These are phyloP conservation scores for Ondatra zibethicus DNA, from an alignment of 2,113 vertebrate species.

Conservation along the genomic window DNA sequence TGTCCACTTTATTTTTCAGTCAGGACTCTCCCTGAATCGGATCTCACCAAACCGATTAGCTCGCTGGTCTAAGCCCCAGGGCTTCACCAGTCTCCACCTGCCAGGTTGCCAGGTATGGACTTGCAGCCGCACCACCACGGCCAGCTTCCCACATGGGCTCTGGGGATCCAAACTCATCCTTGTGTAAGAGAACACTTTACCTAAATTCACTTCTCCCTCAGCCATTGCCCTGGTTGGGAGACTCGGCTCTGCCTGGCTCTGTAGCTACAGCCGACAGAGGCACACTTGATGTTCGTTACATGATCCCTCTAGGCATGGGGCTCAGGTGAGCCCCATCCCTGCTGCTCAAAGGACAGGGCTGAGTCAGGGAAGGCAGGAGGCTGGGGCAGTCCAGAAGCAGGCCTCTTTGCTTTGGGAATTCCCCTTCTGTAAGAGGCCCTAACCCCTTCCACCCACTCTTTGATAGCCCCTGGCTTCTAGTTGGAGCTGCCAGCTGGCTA, in stretches of 20 bases:
- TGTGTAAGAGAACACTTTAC: too few relatives aligned
- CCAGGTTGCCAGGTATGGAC: background rate
- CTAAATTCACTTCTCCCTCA: too few relatives aligned
- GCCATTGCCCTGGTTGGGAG: background rate
- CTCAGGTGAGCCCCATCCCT: background rate
- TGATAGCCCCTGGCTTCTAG: background rate
- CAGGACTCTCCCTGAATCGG: background rate
- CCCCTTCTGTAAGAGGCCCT: accelerated
- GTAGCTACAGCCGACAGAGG: background rate
- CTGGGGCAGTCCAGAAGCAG: background rate
- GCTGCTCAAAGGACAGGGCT: accelerated
- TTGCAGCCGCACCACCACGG: too few relatives aligned
- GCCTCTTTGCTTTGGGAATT: background rate
- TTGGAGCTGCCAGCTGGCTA: background rate
- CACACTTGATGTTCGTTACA: background rate
- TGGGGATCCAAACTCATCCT: background rate
- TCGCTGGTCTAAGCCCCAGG: background rate
- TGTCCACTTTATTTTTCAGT: background rate
- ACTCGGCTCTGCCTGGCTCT: background rate
- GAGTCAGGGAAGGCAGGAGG: background rate
- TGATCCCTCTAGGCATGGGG: background rate
- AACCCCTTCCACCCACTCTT: background rate
- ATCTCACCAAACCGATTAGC: background rate
- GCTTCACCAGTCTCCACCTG: too few relatives aligned
- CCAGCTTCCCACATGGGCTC: background rate